These are phyloP conservation scores for Collichthys lucidus DNA, from an alignment of 2,113 vertebrate genomes.

Conservation along the genomic window DNA sequence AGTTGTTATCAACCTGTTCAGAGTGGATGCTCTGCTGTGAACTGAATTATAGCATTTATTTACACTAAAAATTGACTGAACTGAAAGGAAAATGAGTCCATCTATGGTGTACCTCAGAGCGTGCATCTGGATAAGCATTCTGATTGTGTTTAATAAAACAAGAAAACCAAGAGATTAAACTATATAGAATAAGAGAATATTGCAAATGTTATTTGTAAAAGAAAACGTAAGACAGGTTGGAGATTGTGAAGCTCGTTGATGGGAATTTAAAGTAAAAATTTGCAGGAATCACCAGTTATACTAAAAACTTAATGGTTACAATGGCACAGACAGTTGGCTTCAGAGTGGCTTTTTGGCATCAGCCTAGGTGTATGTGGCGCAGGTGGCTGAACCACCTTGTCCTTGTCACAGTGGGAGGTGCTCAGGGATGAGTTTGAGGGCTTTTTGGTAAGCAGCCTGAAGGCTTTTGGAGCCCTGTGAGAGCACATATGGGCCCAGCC, in stretches of 20 bases:
- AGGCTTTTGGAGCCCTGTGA: conserved; percentile 61
- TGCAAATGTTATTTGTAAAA: neutral
- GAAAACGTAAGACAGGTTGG: neutral
- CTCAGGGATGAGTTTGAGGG: conserved; percentile 50
- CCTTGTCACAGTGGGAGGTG: conserved; percentile 47
- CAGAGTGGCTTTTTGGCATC: conserved; percentile 30
- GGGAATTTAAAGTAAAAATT: neutral
- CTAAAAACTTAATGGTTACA: neutral
- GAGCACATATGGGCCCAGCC: conserved; percentile 71
- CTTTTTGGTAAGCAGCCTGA: conserved; percentile 63
- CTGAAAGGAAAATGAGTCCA: neutral
- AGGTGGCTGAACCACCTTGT: conserved; percentile 68
- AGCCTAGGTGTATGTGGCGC: conserved; percentile 16
- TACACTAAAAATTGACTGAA: neutral
- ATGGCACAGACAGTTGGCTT: neutral
- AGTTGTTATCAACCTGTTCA: neutral
- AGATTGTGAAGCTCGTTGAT: neutral
- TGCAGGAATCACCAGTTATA: neutral
- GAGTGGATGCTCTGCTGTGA: neutral
- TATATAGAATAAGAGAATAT: neutral
- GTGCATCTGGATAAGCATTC: neutral
- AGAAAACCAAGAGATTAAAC: neutral
- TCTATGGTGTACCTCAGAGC: neutral
- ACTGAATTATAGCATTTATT: neutral
- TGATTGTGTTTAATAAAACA: neutral